Evolutionary conservation across 2,797 vertebrate genomes (phyloP), one percentile per base, ranked within the genome.

Genomic region (Neopelma chrysocephalum): DNA sequence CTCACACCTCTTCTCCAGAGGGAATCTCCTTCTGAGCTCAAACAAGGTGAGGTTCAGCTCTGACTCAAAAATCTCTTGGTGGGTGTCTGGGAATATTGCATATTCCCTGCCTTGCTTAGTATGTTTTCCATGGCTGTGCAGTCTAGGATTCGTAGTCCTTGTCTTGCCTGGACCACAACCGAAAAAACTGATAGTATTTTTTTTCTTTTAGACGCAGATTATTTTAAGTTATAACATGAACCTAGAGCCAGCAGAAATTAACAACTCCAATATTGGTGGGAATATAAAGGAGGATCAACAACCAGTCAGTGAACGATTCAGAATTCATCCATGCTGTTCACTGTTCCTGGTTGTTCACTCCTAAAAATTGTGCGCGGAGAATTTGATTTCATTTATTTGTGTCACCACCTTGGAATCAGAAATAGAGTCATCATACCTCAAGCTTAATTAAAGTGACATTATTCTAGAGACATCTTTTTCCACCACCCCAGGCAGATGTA

Each of bases 321-420:
- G 20, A 93, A 82, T 56, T 58, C 1, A 1, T 40, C 66, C 26
- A 15, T 58, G 53, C 27, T 3, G 1, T 32, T 86, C 61, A 27
- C 17, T 1, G 0, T 42, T 81, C 26, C 29, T n/a, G 22, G 13
- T 53, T 90, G 54, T 51, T 90, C 1, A 0, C 19, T 90, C 45
- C 40, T 57, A 48, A 66, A 85, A 84, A 48, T 5, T 21, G 26
- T 1, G 0, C 0, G 0, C 21, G 27, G n/a, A 21, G 32, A 71
- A 80, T 79, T 57, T 43, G 53, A 77, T 90, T 90, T 80, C 4
- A 31, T 80, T 58, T 80, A 47, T 75, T 87, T 89, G 47, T 78
- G 47, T 21, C 38, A 66, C 14, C n/a, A 12, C 82, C 81, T 78
- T 50, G 32, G 51, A 94, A 66, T 68, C 60, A 51, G 31, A 56